Evolutionary conservation across 2,888 invertebrate species (phyloP), one percentile per base, ranked within the genome.

Genomic region (Nezara viridula): DNA sequence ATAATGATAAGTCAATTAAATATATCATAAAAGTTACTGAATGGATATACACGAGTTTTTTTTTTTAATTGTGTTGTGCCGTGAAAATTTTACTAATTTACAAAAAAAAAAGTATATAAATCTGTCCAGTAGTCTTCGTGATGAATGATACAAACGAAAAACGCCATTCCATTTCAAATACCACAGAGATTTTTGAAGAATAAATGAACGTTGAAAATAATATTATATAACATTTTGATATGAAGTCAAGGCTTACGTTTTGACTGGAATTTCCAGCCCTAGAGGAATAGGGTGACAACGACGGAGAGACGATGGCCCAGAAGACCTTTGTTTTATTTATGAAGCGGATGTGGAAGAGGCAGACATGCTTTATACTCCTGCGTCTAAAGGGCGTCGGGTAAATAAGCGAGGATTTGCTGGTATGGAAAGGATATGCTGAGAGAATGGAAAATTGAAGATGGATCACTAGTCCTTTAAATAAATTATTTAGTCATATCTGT

Each of bases 251-350:
- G 27, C 27, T 60, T 60, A 27, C 12, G 27, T 73, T 73, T 73
- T 7, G 19, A 7, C 16, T 5, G 6, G 19, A 37, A 73, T 73
- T 73, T 37, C 7, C 66, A 32, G 19, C 19, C 9, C 32, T 19
- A 10, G 32, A 73, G 37, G 37, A 0, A 73, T 37, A 14, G 37
- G 37, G 37, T 73, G 66, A 73, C 66, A 73, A 32, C 3, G 32
- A 16, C 27, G 27, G 60, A 60, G 60, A 32, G 66, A 7, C 16
- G 16, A 21, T 12, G 81, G n/a, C 81, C 32, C 44, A n/a, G 81
- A 81, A n/a, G n/a, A n/a, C 81, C 81, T 81, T 47, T 81, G 81
- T 81, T 81, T 81, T 81, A 81, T 81, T 81, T 81, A 81, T 81
- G 44, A 81, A 81, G 81, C 81, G 81, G 44, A 81, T 47, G 81